Evolutionary conservation across 2,113 vertebrate species (phyloP).

Genomic region (Tonatia bakeri): DNA sequence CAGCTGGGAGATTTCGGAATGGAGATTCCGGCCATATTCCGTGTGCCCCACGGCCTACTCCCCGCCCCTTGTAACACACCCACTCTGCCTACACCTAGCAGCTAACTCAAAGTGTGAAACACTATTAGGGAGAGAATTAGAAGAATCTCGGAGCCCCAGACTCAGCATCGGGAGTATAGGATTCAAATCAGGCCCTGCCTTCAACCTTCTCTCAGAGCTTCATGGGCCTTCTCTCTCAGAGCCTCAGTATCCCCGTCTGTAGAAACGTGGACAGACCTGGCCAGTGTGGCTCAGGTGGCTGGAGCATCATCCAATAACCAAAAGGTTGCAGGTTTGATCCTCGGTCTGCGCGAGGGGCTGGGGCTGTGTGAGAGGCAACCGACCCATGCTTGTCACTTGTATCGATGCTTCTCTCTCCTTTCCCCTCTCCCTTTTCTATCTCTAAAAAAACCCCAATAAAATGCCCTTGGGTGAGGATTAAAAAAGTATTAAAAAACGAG

Average conservation of each 20-base stretch:
- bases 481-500: background rate
- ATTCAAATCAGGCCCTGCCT: background rate
- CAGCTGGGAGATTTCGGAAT: background rate
- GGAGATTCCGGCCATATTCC: background rate
- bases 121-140: background rate
- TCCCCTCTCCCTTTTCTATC: too few species aligned
- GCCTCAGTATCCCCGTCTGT: background rate
- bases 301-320: too few species aligned
- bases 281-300: too few species aligned
- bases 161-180: background rate
- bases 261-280: background rate
- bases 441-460: too few species aligned
- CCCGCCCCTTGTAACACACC: rapidly evolving
- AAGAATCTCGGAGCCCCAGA: background rate
- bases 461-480: too few species aligned
- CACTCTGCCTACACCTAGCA: background rate
- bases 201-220: background rate
- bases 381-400: too few species aligned
- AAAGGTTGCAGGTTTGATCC: too few species aligned
- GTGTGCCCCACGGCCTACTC: too few species aligned
- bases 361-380: too few species aligned
- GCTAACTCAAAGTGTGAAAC: background rate
- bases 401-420: too few species aligned
- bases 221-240: background rate
- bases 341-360: too few species aligned